Percentiles rank a stretch among this genome's conserved stretches.
These are phyloP conservation scores for Gordius sp. DNA, from an alignment of 2,888 invertebrate genomes.

Conservation along the genomic window DNA sequence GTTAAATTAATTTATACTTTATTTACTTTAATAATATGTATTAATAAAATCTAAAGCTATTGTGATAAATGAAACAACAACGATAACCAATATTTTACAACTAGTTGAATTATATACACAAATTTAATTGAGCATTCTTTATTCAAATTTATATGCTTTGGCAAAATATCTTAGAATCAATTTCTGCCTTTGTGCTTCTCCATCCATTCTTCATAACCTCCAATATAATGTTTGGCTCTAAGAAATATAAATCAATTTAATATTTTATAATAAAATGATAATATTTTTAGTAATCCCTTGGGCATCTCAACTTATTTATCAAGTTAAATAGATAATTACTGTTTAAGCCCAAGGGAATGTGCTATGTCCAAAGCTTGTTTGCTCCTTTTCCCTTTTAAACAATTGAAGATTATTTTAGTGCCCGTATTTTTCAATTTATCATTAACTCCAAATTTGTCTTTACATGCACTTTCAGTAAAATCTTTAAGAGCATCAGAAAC, in stretches of 20 bases:
- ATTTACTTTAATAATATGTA: no score
- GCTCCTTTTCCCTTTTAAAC: slow-evolving; percentile 9
- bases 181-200: no score
- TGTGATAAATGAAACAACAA: no score
- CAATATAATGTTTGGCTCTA: slow-evolving; percentile 10
- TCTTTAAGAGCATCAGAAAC: not conserved
- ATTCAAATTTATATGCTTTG: no score
- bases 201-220: slow-evolving; percentile 7
- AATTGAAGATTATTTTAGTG: slow-evolving; percentile 5
- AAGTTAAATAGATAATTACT: not conserved
- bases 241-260: not conserved
- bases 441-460: no score
- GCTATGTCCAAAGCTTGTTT: not conserved
- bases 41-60: no score
- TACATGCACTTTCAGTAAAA: not conserved
- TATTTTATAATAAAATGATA: not conserved
- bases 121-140: no score
- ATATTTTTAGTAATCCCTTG: not conserved
- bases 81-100: no score
- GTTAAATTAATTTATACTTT: no score
- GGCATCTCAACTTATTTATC: not conserved
- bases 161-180: no score
- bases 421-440: not conserved
- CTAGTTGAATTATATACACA: no score
- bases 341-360: not conserved